These are phyloP conservation scores for Rotaria socialis DNA, from an alignment of 2,888 invertebrate species.

Conservation along the genomic window DNA sequence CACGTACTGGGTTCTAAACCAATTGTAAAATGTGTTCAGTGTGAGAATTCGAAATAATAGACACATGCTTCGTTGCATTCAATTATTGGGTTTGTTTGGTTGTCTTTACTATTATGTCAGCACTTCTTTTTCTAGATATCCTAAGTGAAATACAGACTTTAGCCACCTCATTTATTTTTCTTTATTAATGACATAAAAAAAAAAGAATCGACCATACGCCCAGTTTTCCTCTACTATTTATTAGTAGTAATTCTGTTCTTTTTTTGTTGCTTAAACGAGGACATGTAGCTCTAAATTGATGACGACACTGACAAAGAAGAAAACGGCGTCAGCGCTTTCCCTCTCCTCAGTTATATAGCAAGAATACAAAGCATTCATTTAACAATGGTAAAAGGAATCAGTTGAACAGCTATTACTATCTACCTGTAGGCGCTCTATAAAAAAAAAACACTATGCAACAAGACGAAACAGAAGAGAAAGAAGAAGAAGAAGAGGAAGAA, in stretches of 20 bases:
- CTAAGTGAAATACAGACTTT: not conserved
- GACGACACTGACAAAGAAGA: not conserved
- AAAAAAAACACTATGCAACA: not conserved
- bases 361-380: not conserved
- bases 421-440: not conserved
- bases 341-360: not conserved
- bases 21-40: not conserved
- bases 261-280: not conserved
- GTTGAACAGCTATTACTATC: constrained; percentile 1
- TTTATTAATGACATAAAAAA: not conserved
- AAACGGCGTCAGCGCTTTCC: not conserved
- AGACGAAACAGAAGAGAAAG: not conserved
- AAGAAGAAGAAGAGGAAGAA: not conserved
- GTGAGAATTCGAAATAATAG: not conserved
- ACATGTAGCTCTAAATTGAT: not conserved
- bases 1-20: not conserved
- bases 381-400: not conserved
- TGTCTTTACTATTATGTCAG: not conserved
- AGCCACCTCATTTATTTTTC: not conserved
- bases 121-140: not conserved
- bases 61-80: not conserved
- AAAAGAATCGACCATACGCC: not conserved
- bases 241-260: not conserved
- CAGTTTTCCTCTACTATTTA: not conserved
- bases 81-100: not conserved